Evolutionary conservation across 2,113 vertebrate species (phyloP), one percentile per base, ranked within the genome.

Genomic region (Uria lomvia): DNA sequence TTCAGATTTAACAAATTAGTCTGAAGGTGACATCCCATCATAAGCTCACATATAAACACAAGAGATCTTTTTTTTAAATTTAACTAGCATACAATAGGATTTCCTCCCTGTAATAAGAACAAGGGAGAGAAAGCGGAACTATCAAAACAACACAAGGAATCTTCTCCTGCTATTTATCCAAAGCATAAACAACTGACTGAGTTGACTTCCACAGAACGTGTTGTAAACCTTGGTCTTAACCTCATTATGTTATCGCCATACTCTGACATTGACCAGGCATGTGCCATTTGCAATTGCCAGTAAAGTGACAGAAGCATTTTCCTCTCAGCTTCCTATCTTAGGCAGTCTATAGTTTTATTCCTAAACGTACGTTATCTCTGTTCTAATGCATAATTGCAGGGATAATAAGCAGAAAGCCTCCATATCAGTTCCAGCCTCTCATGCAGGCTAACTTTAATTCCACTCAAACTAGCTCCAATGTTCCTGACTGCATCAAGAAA

Each of bases 231-330:
- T 80, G 80, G 81, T 92, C 77, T 52, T 71, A 91, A 88, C 75
- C 78, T 94, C 66, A 79, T 93, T 88, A 86, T 50, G 59, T 95
- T 96, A 91, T 96, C 79, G 3, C 47, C 86, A 34, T 5, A 47
- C 92, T 85, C 65, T 94, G 92, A 96, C 92, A 88, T 63, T 96
- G 92, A 23, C 67, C 96, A 97, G 93, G 58, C 89, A 72, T 14
- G 13, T 92, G 94, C 65, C 91, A 85, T 85, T 93, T 90, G 53
- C 75, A 83, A 84, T 22, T 90, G 83, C 78, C 78, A 96, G 49
- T 17, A 27, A 90, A 94, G 92, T 86, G 75, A 90, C 65, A 91
- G 88, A 88, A 91, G 42, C 59, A 78, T 96, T 96, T 95, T 42
- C 83, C 80, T 90, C 86, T 91, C 95, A 73, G 89, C 77, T 94